Evolutionary conservation across 2,113 vertebrate genomes (phyloP), one percentile per base, ranked within the genome.

Genomic region (Beaufortia kweichowensis): DNA sequence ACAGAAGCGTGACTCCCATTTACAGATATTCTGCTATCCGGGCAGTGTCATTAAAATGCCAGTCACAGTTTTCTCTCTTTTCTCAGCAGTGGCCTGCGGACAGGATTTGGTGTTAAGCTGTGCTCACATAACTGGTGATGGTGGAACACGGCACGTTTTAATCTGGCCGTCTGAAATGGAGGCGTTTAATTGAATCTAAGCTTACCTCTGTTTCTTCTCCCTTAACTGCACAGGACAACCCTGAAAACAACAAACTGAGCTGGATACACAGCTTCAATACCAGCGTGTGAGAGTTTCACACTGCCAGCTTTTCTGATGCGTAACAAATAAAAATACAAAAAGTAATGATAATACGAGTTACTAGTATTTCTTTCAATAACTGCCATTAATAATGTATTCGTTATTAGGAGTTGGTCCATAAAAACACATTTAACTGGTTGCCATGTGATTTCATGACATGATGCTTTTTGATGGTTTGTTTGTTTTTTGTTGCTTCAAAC

Each of bases 51-150:
- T 74, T 74, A 74, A 61, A 61, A 74, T 74, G 70, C 57, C 39
- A 74, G 57, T 74, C 59, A 67, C 50, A 57, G 53, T n/a, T 72
- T 11, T 43, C 43, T 50, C 41, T 68, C 62, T 48, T 6, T 48
- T 67, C 43, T 43, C 61, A 61, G 43, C 75, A 8, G 56, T 21
- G 55, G 41, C 75, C 68, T 50, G 12, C 41, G 26, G 79, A 60
- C n/a, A 39, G 80, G 69, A 78, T 78, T 81, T 81, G 70, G n/a
- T 46, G 67, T 43, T 78, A 76, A 77, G 21, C 80, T 41, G n/a
- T 64, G 69, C 68, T 81, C 68, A 78, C 31, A 43, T 67, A 57
- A 61, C 43, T 23, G 17, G n/a, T 5, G 31, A 70, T 75, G 59
- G 67, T 63, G 56, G 64, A 69, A 78, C 46, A 62, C 43, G 64